A percentile compares a stretch with the other conserved stretches of the same genome.
Conservation (phyloP, 2,113 vertebrate species). For the Gymnarchus niloticus region DNA sequence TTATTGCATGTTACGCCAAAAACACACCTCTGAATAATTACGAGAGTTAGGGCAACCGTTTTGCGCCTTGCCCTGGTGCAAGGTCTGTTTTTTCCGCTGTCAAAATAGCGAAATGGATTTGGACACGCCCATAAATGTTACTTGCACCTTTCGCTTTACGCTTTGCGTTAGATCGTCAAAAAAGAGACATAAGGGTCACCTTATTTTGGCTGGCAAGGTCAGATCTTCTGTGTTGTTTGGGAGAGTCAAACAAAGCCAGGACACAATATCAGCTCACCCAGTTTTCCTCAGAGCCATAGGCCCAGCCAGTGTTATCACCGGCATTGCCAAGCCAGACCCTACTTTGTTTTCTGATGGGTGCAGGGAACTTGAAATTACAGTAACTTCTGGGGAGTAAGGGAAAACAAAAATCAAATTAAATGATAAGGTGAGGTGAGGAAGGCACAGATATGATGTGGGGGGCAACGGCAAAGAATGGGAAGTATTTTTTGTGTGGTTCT, state of each 20-base stretch:
- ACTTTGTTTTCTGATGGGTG: not conserved
- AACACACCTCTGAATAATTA: too few species aligned
- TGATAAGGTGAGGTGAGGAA: constrained; percentile 8
- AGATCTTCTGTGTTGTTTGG: not conserved
- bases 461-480: not conserved
- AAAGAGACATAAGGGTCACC: too few species aligned
- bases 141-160: too few species aligned
- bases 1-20: too few species aligned
- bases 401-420: constrained; percentile 14
- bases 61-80: too few species aligned
- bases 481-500: not conserved
- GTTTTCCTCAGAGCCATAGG: too few species aligned
- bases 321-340: not conserved
- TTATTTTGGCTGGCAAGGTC: not conserved
- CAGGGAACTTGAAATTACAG: not conserved
- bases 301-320: too few species aligned
- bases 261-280: not conserved
- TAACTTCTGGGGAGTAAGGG: not conserved
- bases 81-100: too few species aligned
- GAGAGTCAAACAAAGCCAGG: not conserved
- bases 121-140: too few species aligned
- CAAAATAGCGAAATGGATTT: too few species aligned
- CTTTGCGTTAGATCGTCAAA: too few species aligned
- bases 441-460: not conserved
- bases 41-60: too few species aligned